phyloP scores from a whole-genome alignment of 1,140 invertebrate species.

The Bombus superbus region DNA sequence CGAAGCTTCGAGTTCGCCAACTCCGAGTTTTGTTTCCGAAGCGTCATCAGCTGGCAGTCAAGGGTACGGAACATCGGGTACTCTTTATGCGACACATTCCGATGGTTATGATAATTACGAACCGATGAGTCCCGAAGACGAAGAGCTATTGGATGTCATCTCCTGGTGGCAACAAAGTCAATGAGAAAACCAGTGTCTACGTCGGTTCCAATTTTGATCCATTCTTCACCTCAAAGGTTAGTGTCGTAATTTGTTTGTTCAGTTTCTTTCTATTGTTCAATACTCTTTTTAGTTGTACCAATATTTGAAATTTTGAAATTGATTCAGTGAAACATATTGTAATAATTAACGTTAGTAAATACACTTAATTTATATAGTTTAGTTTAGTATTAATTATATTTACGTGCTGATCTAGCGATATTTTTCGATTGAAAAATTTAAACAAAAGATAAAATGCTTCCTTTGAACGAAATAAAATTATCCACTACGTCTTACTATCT shows the following conservation, averaged over 20 bases:
- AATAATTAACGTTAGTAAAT: no score
- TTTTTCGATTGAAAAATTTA: not conserved
- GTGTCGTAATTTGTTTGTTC: conserved; percentile 52
- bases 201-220: not conserved
- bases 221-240: conserved; percentile 59
- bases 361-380: no score
- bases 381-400: not conserved
- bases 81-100: conserved; percentile 83
- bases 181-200: conserved; percentile 58
- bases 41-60: conserved; percentile 85
- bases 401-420: not conserved
- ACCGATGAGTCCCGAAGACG: conserved; percentile 93
- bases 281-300: not conserved
- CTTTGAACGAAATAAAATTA: not conserved
- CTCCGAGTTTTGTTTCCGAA: conserved; percentile 91
- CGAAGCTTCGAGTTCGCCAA: conserved; percentile 89
- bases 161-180: conserved; percentile 91
- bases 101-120: conserved; percentile 90
- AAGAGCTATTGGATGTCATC: conserved; percentile 94
- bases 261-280: not conserved
- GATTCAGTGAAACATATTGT: not conserved
- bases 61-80: conserved; percentile 80
- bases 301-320: not conserved
- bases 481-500: no score
- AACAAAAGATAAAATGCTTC: not conserved